Base-by-base conservation (phyloP, 2,797 vertebrate genomes). In the Epinephelus awoara region DNA sequence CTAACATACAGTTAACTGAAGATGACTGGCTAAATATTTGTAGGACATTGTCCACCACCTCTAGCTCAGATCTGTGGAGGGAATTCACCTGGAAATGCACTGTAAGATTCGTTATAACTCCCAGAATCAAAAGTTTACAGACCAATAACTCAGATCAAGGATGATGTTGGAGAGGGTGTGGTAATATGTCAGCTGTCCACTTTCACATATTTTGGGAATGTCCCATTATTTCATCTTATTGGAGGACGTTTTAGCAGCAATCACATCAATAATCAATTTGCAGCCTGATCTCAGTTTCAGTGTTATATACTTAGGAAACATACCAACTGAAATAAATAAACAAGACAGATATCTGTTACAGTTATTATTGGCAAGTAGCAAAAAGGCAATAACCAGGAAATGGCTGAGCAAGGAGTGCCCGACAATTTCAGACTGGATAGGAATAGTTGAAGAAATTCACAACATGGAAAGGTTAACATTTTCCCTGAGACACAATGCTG, bases 351-450 rank as follows among this genome's bases (percentile, higher is more conserved):
- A 67, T 5, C 5, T 67, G 21, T 21, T 58, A 67, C 54, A 75
- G 15, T 2, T 40, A 18, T 19, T 58, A 58, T 23, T 50, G 2
- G 52, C 54, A 2, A 14, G 63, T 23, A 50, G 27, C 19, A 75
- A 67, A 21, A 67, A 75, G 5, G 59, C 59, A 73, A 73, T 63
- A 73, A 75, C 25, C 14, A 67, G 54, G 25, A 56, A 66, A 66
- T 49, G 52, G 25, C 44, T 74, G n/a, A 65, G 51, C 5, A 65
- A 34, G 6, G 49, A 73, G n/a, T 50, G 10, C 12, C 50, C 6
- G 10, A 21, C 50, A n/a, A 21, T 52, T 52, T 52, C 50, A 21
- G n/a, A 52, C n/a, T 52, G 50, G 50, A 52, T n/a, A 19, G 18
- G 18, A n/a, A 50, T 50, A 50, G 18, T 10, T 19, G 18, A 50